Base-by-base conservation (phyloP, 2,888 invertebrate genomes). In the Drosophila prolongata region DNA sequence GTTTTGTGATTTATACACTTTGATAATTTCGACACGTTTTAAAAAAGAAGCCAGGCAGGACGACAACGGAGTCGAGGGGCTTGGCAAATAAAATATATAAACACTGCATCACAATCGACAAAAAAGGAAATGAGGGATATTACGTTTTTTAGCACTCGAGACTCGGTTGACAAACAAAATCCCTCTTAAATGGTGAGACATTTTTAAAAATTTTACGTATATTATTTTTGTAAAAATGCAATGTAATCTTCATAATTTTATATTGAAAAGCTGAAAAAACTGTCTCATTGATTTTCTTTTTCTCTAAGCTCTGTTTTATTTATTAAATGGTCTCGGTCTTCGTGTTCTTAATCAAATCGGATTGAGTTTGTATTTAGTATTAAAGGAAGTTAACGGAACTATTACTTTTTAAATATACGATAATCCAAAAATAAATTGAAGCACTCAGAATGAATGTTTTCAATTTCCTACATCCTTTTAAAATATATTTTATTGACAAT, bases 21-120 rank as follows among this genome's bases (percentile, higher is more conserved):
- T 34, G 8, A 35, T 6, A 49, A 64, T 64, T 64, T 64, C 10
- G 42, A 37, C 35, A 64, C 61, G 42, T 35, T 43, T 24, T n/a
- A 13, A 9, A 6, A 61, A 30, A 10, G 24, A 53, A 1, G 10
- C 35, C 30, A 30, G 30, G 30, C 30, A 24, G 24, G 24, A 24
- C 24, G 24, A 24, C 24, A 24, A 24, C 24, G 24, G 24, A 24
- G 24, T 9, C 9, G 3, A 16, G 10, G 42, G 14, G 19, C 42
- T 10, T 16, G 16, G 10, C 4, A 34, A 43, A 43, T 30, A 34
- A 16, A 10, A 55, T 55, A 42, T 19, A 30, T 47, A 13, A 24
- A 4, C 24, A 37, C 58, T 59, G 40, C 5, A 24, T 24, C 24
- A 40, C 10, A 14, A 53, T 30, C 13, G 10, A 30, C 16, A 16